Evolutionary conservation across 2,797 vertebrate species (phyloP), one percentile per base, ranked within the genome.

Genomic region (Mallotus villosus): DNA sequence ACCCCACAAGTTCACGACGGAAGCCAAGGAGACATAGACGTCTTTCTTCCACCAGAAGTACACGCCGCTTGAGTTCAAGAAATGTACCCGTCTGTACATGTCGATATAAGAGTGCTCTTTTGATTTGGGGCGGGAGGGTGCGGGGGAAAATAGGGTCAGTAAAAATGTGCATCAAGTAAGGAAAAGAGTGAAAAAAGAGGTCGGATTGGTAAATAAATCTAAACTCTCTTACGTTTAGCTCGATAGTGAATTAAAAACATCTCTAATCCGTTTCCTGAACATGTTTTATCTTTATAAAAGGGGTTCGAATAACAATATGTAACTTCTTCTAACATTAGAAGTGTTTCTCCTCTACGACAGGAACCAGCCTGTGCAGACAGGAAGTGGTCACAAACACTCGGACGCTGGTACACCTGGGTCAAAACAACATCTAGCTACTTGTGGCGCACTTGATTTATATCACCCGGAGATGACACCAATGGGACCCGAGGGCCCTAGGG

Each of bases 361-460:
- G 95, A 95, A 91, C 96, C 95, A 89, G 95, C 96, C 95, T 92
- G 94, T 91, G 91, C 87, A 63, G 70, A 69, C 84, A 88, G 75
- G 67, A 67, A 78, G 76, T 72, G 68, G 80, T 82, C 81, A 66
- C 73, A 41, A 37, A 37, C 34, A 37, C 34, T 80, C 69, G 83
- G 74, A 77, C 80, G 81, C 74, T 74, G 81, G 80, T 71, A 66
- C 17, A 71, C 37, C 84, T 81, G 9, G 51, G 51, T 53, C 51
- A 53, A 53, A 53, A 53, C 51, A 53, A 53, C 9, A 41, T 53
- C 51, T 19, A 53, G 5, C 3, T 53, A 53, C 51, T 41, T 41
- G 37, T 41, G 37, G 9, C 2, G 37, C 37, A 2, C 37, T 53
- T 53, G 51, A 53, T n/a, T 53, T 16, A 53, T 0, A 17, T 16